These are phyloP conservation scores for Globicephala melas DNA, from an alignment of 2,113 vertebrate genomes.

Conservation along the genomic window DNA sequence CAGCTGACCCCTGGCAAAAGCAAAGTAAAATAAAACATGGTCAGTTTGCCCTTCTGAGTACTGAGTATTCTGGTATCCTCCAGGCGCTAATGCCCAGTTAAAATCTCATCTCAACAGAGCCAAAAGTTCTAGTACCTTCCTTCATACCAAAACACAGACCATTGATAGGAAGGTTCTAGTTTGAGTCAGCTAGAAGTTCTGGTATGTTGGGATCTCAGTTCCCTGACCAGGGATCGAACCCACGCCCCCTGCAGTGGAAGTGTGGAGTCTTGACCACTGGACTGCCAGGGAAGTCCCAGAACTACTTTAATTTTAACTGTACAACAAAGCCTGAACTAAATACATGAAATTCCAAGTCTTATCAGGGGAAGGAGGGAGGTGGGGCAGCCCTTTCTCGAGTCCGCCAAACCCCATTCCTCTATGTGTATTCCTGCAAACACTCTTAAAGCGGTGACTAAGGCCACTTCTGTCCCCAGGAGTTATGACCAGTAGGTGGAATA, in stretches of 20 bases:
- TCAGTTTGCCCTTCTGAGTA: background rate
- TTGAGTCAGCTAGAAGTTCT: too few relatives aligned
- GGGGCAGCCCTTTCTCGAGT: background rate
- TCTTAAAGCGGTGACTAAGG: background rate
- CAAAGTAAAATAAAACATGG: background rate
- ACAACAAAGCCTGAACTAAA: background rate
- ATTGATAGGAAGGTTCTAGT: background rate
- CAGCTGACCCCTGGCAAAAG: background rate
- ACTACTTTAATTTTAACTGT: background rate
- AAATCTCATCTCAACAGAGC: background rate
- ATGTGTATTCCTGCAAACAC: background rate
- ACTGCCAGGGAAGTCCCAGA: too few relatives aligned
- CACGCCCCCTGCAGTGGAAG: too few relatives aligned
- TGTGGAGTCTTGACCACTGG: too few relatives aligned
- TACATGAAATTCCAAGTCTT: background rate
- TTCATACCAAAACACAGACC: background rate
- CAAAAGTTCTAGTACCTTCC: background rate
- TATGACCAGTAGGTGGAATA: background rate
- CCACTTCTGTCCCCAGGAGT: rapidly evolving
- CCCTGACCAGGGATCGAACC: too few relatives aligned
- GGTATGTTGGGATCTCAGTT: background rate
- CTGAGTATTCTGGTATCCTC: background rate
- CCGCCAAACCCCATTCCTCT: background rate
- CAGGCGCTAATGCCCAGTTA: background rate
- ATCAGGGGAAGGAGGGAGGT: background rate